Evolutionary conservation across 2,113 vertebrate species (phyloP).

Genomic region (Pituophis catenifer): DNA sequence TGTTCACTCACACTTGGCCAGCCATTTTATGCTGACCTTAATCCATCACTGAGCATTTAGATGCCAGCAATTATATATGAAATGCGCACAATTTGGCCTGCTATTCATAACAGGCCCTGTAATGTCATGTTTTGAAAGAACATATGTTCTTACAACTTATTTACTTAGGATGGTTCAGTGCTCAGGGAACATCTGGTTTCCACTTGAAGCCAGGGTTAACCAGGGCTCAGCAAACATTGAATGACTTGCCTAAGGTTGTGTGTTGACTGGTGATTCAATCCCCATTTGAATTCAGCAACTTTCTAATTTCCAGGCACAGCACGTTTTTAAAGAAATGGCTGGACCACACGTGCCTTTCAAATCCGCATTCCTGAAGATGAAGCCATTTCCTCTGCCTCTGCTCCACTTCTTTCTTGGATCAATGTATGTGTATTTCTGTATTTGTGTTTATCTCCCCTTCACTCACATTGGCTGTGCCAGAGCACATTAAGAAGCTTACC

Average conservation of each 20-base stretch:
- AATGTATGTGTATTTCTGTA: not conserved
- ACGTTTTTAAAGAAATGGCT: slow-evolving; percentile 28
- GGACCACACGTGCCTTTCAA: slow-evolving; percentile 36
- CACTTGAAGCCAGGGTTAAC: slow-evolving; percentile 63
- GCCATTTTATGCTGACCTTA: not conserved
- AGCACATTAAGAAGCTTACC: slow-evolving; percentile 42
- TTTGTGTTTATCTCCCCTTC: slow-evolving; percentile 25
- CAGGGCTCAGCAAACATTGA: slow-evolving; percentile 65
- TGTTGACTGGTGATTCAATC: slow-evolving; percentile 51
- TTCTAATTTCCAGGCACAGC: slow-evolving; percentile 52
- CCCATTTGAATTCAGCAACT: slow-evolving; percentile 53
- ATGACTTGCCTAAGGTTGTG: slow-evolving; percentile 54
- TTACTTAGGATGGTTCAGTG: slow-evolving; percentile 68
- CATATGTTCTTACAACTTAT: slow-evolving; percentile 59
- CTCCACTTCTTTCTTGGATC: slow-evolving; percentile 39
- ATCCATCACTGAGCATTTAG: not conserved
- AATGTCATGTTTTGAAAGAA: slow-evolving; percentile 56
- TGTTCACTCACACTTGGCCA: not conserved
- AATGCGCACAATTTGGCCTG: slow-evolving; percentile 40
- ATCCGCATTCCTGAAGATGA: slow-evolving; percentile 45
- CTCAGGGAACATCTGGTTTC: slow-evolving; percentile 67
- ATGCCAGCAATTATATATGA: not conserved
- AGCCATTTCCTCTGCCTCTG: slow-evolving; percentile 18
- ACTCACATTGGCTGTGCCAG: slow-evolving; percentile 18
- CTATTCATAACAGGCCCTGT: slow-evolving; percentile 45